Evolutionary conservation across 2,888 invertebrate genomes (phyloP).

Genomic region (Eupithecia vulgata): DNA sequence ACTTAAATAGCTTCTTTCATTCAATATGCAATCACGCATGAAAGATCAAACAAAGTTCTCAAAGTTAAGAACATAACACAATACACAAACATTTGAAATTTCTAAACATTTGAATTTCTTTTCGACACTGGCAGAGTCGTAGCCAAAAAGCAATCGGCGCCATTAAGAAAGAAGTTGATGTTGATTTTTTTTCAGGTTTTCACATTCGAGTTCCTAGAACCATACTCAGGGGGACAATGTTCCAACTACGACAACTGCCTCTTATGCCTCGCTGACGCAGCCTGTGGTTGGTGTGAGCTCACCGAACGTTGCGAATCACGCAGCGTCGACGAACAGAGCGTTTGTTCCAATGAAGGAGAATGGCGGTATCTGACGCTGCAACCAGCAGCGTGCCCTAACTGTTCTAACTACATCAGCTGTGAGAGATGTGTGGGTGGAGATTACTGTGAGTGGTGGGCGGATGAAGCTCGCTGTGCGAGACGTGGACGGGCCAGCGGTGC

Average conservation of each 20-base stretch:
- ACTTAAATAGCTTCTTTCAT: too few relatives aligned
- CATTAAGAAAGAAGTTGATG: too few relatives aligned
- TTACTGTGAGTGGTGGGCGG: slow-evolving; percentile 96
- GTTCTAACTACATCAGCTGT: slow-evolving; percentile 95
- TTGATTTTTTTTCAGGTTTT: slow-evolving; percentile 81
- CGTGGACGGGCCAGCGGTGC: slow-evolving; percentile 89
- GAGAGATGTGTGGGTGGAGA: slow-evolving; percentile 91
- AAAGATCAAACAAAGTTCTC: too few relatives aligned
- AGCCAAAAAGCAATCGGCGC: too few relatives aligned
- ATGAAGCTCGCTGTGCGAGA: slow-evolving; percentile 93
- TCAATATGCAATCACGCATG: too few relatives aligned
- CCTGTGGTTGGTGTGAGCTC: slow-evolving; percentile 96
- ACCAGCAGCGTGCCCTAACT: slow-evolving; percentile 93
- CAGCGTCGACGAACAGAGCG: slow-evolving; percentile 86
- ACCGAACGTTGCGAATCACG: slow-evolving; percentile 88
- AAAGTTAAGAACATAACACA: too few relatives aligned
- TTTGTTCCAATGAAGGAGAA: slow-evolving; percentile 82
- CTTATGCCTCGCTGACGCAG: slow-evolving; percentile 93
- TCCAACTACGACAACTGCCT: slow-evolving; percentile 91
- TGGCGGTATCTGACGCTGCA: slow-evolving; percentile 93
- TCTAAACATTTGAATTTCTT: too few relatives aligned
- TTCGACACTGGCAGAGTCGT: too few relatives aligned
- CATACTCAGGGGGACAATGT: slow-evolving; percentile 92
- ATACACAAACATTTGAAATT: too few relatives aligned
- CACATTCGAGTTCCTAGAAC: slow-evolving; percentile 95